Base-by-base conservation (phyloP, 1,140 invertebrate genomes). In the Drosophila tristis region DNA sequence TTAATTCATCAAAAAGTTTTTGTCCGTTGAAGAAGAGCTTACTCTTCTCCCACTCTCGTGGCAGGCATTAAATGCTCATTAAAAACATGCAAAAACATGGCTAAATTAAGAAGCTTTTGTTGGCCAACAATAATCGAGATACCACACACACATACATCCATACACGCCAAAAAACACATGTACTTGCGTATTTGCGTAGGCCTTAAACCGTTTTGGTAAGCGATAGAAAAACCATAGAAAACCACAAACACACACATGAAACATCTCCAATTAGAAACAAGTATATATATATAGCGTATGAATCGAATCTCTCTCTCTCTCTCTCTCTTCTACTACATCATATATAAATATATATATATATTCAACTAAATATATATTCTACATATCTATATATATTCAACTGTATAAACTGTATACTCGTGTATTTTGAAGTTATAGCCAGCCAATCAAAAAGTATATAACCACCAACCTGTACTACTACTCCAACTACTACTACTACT, bases 391-490 rank as follows among this genome's bases (percentile, higher is more conserved):
- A 64, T 71, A 78, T 82, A 48, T 74, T 51, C 57, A 84, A 74
- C 58, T 87, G 78, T 86, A 87, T 87, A 86, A 87, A 86, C 56
- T 76, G 78, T 86, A 70, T 70, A 85, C 63, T 76, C 80, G 80
- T 39, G 35, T 85, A 86, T 86, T 82, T 86, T 86, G 82, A 86
- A 86, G 82, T 82, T 86, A 89, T 86, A 86, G 82, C 82, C 82
- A 86, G 82, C 84, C 82, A 76, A 57, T 25, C 47, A 57, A 57
- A 57, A 43, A 59, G 61, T 66, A 67, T 86, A 82, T 86, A 86
- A 78, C 65, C 73, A 45, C 70, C 65, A 70, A 70, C 64, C 64
- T 70, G 43, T 59, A 39, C 67, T 70, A 70, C 67, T 70, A 70
- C 67, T 50, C 70, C 67, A 70, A 70, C 67, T 39, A 39, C 72